A percentile compares a stretch with the other conserved stretches of the same genome.
phyloP scores from a whole-genome alignment of 2,888 invertebrate genomes.

The Leucoma salicis region DNA sequence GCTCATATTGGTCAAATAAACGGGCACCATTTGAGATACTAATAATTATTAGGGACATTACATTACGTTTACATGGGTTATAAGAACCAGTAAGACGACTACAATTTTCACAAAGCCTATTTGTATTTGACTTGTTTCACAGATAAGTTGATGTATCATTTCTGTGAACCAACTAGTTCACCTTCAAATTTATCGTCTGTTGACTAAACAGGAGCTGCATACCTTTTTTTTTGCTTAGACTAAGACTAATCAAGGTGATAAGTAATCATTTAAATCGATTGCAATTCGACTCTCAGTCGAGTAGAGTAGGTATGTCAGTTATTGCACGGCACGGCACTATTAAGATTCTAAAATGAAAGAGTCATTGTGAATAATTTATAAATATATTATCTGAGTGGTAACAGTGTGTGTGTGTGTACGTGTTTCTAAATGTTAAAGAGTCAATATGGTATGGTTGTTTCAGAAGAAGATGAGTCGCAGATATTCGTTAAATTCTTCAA shows the following conservation, averaged over 20 bases:
- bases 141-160: constrained; percentile 4
- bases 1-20: no score
- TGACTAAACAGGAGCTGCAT: no score
- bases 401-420: constrained; percentile 27
- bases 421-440: constrained; percentile 12
- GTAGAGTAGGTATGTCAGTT: constrained; percentile 5
- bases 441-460: constrained; percentile 46
- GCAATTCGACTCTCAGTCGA: constrained; percentile 13
- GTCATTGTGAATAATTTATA: constrained; percentile 18
- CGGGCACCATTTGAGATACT: no score
- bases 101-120: no score
- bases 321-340: constrained; percentile 17
- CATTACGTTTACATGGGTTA: no score
- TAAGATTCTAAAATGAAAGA: constrained; percentile 25
- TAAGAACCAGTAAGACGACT: no score
- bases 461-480: constrained; percentile 98
- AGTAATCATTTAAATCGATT: not conserved
- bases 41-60: no score
- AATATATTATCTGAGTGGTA: constrained; percentile 16
- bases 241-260: constrained; percentile 5
- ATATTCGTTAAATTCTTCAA: constrained; percentile 99
- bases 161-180: constrained; percentile 6
- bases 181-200: constrained; percentile 4
- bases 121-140: no score
- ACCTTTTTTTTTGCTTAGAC: constrained; percentile 4